Base-by-base conservation (phyloP, 2,113 vertebrate genomes). In the Rostratula benghalensis region DNA sequence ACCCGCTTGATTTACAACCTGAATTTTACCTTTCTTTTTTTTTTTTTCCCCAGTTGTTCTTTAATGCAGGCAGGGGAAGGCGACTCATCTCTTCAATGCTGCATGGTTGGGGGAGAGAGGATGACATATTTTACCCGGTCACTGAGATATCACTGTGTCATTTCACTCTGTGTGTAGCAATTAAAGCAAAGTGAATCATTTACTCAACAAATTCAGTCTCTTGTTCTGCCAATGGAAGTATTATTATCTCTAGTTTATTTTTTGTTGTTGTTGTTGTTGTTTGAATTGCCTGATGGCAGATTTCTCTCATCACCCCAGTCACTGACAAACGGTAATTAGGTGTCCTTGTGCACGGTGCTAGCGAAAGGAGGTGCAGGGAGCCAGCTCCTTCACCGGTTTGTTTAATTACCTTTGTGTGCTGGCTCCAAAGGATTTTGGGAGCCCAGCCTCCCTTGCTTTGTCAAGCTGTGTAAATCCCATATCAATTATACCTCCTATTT, bases 111-210 rank as follows among this genome's bases (percentile, higher is more conserved):
- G 53, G 41, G 57, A 45, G 61, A 92, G 60, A 92, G 94, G 76
- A 85, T 90, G 37, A 53, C 73, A 81, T 95, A 65, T 85, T 95
- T 90, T 80, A 54, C 83, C 78, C 5, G 23, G 85, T 96, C 93
- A 93, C 65, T 68, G 45, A 79, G 74, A 87, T 53, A 84, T 89
- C 71, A 71, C 56, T 43, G 51, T 93, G 86, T 73, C 78, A 43
- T 94, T 91, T 93, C 41, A 33, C n/a, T 92, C 67, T 54, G 25
- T 76, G 53, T 41, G 9, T 63, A 76, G 83, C 61, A 95, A 89
- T 95, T 96, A 95, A 95, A 92, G 65, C 69, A 87, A 90, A 89
- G 73, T 57, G 28, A 92, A 84, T 87, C 45, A 85, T 87, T 94
- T 96, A 84, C 69, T 88, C 25, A 2, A 80, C 77, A 82, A 92